A percentile compares a stretch with the other conserved stretches of the same genome.
phyloP scores from a whole-genome alignment of 2,113 vertebrate genomes.

The Salvelinus alpinus region DNA sequence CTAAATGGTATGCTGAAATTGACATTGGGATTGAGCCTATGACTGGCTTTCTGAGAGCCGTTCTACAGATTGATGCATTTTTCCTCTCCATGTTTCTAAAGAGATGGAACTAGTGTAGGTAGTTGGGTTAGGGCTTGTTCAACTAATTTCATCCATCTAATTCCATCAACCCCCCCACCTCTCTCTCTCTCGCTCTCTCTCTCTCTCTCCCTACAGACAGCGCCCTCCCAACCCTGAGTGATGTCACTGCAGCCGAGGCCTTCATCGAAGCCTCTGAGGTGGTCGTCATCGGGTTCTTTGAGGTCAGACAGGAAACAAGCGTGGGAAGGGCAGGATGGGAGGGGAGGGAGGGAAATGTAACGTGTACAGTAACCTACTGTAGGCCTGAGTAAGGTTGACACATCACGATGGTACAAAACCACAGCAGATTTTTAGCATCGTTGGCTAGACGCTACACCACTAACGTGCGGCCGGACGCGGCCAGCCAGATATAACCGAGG shows the following conservation, averaged over 20 bases:
- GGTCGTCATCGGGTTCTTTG: slow-evolving; percentile 86
- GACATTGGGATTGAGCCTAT: background rate
- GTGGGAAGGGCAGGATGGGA: slow-evolving; percentile 4
- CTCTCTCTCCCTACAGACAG: slow-evolving; percentile 54
- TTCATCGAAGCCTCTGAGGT: slow-evolving; percentile 82
- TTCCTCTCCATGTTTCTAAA: background rate
- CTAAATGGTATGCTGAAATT: background rate
- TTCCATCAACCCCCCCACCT: background rate
- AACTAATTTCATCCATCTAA: background rate
- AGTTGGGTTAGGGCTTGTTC: background rate
- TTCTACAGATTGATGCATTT: background rate
- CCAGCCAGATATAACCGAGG: slow-evolving; percentile 32
- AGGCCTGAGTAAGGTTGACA: background rate
- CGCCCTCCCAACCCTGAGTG: slow-evolving; percentile 55
- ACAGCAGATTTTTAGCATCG: too few species aligned
- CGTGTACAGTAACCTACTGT: background rate
- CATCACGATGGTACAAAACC: background rate
- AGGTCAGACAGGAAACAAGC: slow-evolving; percentile 76
- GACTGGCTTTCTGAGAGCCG: background rate
- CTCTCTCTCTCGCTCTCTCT: too few species aligned
- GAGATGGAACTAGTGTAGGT: background rate
- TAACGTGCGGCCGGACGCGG: slow-evolving; percentile 11
- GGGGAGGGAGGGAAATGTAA: background rate
- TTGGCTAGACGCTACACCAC: background rate
- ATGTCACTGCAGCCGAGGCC: slow-evolving; percentile 61